Base-by-base conservation (phyloP, 2,797 vertebrate species). In the Euthynnus affinis region DNA sequence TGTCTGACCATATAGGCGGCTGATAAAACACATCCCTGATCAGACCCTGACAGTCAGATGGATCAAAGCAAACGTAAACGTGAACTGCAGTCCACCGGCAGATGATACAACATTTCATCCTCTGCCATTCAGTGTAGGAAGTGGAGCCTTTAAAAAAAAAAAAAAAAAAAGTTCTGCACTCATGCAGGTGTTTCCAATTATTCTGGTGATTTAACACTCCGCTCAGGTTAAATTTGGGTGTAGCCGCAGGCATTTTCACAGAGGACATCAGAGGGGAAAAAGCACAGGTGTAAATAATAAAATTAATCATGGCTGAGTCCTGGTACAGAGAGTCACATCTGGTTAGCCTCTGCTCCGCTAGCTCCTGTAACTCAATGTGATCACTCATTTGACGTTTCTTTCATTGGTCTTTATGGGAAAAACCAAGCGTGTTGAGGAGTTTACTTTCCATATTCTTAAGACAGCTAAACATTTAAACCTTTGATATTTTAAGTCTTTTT, bases 1-100 rank as follows among this genome's bases (percentile, higher is more conserved):
- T 17, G 20, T 72, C 37, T 76, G 74, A 58, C 70, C 71, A 69
- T 5, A 29, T 5, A 29, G 20, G 37, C 1, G 5, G 32, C 49
- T 14, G 8, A 77, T 63, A 51, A 60, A 61, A 70, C 34, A 69
- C 6, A 65, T 55, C 12, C n/a, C 8, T 55, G 9, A 71, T 67
- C 56, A 59, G 13, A 34, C 22, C 1, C n/a, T n/a, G n/a, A n/a
- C n/a, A 2, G 5, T 52, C 1, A 12, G 10, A 4, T 10, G 5
- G 10, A 48, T 49, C 46, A 49, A 14, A 15, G 4, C 8, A 46
- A 56, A 49, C 9, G 52, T 12, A 53, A n/a, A 53, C 27, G 44
- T 69, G 4, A 61, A 4, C 37, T 67, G 6, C 65, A 6, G n/a
- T 42, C 18, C 13, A 23, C 12, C 4, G 17, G 27, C 44, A 29